A percentile compares a stretch with the other conserved stretches of the same genome.
Evolutionary conservation across 1,140 invertebrate species (phyloP).

Genomic region (Onthophagus taurus): DNA sequence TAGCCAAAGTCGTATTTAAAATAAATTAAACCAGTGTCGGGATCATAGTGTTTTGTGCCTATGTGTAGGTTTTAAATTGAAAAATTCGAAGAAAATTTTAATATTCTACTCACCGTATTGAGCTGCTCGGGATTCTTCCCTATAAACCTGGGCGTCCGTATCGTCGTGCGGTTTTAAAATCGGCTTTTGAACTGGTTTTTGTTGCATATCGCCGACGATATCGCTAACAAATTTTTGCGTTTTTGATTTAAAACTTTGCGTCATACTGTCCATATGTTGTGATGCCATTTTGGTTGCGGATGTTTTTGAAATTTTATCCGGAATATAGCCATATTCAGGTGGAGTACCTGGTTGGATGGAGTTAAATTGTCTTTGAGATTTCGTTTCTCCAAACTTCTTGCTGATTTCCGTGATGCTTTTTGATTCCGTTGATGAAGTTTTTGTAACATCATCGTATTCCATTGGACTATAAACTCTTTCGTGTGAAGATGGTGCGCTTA

Average conservation of each 20-base stretch:
- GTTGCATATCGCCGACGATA: conserved; percentile 50
- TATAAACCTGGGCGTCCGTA: conserved; percentile 54
- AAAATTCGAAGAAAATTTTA: background rate
- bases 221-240: conserved; percentile 59
- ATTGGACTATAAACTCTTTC: conserved; percentile 47
- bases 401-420: conserved; percentile 18
- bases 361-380: conserved; percentile 24
- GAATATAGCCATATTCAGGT: conserved; percentile 49
- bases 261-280: conserved; percentile 57
- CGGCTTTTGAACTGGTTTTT: conserved; percentile 41
- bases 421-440: conserved; percentile 32
- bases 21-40: conserved; percentile 66
- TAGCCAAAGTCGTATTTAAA: conserved; percentile 79
- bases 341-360: conserved; percentile 46
- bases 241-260: conserved; percentile 57
- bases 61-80: conserved; percentile 6
- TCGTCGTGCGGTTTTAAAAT: conserved; percentile 43
- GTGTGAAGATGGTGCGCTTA: conserved; percentile 39
- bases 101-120: conserved; percentile 55
- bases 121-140: conserved; percentile 56
- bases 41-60: conserved; percentile 70
- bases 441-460: conserved; percentile 50
- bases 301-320: conserved; percentile 38
- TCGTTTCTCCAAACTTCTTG: conserved; percentile 24
- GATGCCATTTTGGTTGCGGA: conserved; percentile 45